Base-by-base conservation (phyloP, 2,888 invertebrate genomes). In the Clanis bilineata region DNA sequence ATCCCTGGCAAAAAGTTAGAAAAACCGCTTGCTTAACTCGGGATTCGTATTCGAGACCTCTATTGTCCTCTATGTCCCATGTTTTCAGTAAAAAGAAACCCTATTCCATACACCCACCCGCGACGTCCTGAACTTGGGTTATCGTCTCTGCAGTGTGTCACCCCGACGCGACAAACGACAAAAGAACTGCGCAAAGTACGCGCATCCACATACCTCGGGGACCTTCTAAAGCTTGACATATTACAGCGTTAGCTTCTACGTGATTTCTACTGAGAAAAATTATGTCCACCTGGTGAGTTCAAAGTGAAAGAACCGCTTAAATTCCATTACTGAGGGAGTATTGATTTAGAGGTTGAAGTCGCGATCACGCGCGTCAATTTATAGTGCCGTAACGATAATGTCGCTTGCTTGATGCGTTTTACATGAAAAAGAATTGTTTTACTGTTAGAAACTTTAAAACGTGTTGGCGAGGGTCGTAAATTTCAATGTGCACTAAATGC, bases 291-390 rank as follows among this genome's bases (percentile, higher is more conserved):
- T 39, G 38, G 55, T 12, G 38, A 56, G 55, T 56, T 38, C 38
- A 23, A 39, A 36, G 23, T 23, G 51, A 51, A 51, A 51, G 51
- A 66, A 64, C 66, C 64, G 60, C 64, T 68, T 57, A 62, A 67
- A 72, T 70, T 74, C 72, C 71, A 71, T 73, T 73, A 70, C 70
- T 59, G 61, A 64, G 45, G 59, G 63, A 65, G 66, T 70, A 64
- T 72, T 74, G 76, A 79, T 75, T 72, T 75, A 80, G 72, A 63
- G 61, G 57, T 59, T 22, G 58, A 32, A 43, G 62, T 62, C 58
- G 64, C 60, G 63, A 68, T 63, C 70, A 67, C 65, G 65, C 63
- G 62, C 72, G 44, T 41, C 66, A 56, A 59, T 65, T 65, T 69
- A 69, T 70, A 65, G 51, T 56, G 64, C 65, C 69, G 68, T 68